phyloP scores from a whole-genome alignment of 2,113 vertebrate genomes.

The Terrapene triunguis region DNA sequence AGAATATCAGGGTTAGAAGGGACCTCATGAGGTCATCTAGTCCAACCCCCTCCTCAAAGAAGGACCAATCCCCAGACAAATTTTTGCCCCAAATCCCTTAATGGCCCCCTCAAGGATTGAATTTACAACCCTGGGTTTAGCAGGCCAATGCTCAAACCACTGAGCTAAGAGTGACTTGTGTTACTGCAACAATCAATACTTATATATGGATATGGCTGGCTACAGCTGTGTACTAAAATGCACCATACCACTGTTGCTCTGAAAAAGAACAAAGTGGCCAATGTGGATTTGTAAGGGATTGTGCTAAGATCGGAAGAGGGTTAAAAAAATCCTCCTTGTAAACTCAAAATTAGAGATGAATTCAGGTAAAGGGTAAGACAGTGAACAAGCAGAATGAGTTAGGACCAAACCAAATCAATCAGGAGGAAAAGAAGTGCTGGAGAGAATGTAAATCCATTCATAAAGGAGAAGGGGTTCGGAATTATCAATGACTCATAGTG shows the following conservation, averaged over 20 bases:
- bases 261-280: not conserved
- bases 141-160: no score
- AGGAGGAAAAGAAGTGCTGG: not conserved
- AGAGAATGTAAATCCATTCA: not conserved
- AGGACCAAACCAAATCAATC: not conserved
- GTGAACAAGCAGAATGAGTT: not conserved
- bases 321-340: not conserved
- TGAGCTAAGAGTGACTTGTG: not conserved
- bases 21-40: no score
- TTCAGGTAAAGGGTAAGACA: not conserved
- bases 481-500: slow-evolving; percentile 20
- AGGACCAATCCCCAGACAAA: no score
- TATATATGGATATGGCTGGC: not conserved
- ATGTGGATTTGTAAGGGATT: not conserved
- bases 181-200: not conserved
- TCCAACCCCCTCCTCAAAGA: no score
- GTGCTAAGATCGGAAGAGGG: not conserved
- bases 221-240: not conserved
- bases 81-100: no score
- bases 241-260: not conserved
- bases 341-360: not conserved
- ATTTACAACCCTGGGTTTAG: no score
- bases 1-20: no score
- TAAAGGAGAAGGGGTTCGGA: not conserved
- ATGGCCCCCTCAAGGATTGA: no score